phyloP scores from a whole-genome alignment of 2,113 vertebrate species.

The Penelope pileata region DNA sequence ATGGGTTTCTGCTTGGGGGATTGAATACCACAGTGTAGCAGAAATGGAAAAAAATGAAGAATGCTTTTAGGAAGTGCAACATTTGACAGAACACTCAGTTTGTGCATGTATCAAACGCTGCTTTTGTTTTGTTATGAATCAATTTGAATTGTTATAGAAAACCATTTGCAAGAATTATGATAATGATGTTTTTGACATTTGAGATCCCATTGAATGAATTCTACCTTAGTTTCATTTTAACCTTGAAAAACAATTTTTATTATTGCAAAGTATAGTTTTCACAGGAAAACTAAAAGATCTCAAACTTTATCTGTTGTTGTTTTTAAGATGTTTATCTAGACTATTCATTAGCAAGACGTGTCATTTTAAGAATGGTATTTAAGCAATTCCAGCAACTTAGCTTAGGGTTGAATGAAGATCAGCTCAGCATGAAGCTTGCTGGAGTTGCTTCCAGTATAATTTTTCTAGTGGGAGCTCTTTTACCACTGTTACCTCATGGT shows the following conservation, averaged over 20 bases:
- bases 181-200: background rate
- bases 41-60: constrained; percentile 15
- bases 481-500: background rate
- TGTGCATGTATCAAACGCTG: background rate
- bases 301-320: background rate
- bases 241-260: background rate
- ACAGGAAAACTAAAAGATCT: background rate
- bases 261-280: background rate
- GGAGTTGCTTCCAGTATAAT: background rate
- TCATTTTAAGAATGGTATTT: background rate
- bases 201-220: background rate
- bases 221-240: background rate
- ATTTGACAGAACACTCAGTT: background rate
- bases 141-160: background rate
- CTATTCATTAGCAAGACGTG: background rate
- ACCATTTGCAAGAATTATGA: background rate
- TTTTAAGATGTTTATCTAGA: background rate
- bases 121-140: background rate
- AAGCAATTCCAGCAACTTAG: background rate
- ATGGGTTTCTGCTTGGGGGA: background rate
- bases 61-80: background rate
- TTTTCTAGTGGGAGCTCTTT: background rate
- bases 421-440: background rate
- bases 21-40: background rate
- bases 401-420: background rate